Base-by-base conservation (phyloP, 2,888 invertebrate genomes). In the Zaprionus bogoriensis region DNA sequence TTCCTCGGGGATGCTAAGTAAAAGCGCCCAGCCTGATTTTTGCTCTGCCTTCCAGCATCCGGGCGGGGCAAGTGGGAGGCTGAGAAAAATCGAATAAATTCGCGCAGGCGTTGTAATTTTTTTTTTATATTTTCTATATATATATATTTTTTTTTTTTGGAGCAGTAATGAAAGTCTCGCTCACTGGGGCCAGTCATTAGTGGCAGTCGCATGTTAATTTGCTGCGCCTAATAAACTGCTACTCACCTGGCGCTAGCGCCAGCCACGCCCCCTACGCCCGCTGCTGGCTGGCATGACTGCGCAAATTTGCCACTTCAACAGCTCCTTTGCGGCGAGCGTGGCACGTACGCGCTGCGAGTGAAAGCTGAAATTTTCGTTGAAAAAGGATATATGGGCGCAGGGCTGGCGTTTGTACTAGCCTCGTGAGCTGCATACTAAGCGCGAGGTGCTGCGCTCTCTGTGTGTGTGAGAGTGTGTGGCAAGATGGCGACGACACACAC, bases 261-360 rank as follows among this genome's bases (percentile, higher is more conserved):
- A 7, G 14, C 42, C 30, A 20, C n/a, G 6, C 19, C n/a, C 14
- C 0, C 20, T 28, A 5, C 25, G 20, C 19, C 12, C 14, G 20
- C 20, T 20, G 20, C 41, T 20, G n/a, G 6, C 22, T 20, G 4
- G 20, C 41, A 39, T 39, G 22, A 39, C 44, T 64, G 70, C 67
- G 59, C 71, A 87, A 89, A 89, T 89, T 89, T 89, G 89, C 88
- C 89, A 89, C 89, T 89, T 89, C 89, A 89, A 89, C 89, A 89
- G 89, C 89, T 89, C 88, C 89, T 89, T 88, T 85, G 88, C 77
- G 89, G 87, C 80, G 82, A 74, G 77, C 71, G 80, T 64, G 80
- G 73, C 87, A 84, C 83, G 87, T 87, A 66, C 77, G 73, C 73
- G 65, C 55, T 61, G 66, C 79, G 62, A 85, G 86, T 79, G 79